Percentiles rank a stretch among this genome's conserved stretches.
Conservation (phyloP, 2,888 invertebrate genomes). For the Nematopogon swammerdamellus region DNA sequence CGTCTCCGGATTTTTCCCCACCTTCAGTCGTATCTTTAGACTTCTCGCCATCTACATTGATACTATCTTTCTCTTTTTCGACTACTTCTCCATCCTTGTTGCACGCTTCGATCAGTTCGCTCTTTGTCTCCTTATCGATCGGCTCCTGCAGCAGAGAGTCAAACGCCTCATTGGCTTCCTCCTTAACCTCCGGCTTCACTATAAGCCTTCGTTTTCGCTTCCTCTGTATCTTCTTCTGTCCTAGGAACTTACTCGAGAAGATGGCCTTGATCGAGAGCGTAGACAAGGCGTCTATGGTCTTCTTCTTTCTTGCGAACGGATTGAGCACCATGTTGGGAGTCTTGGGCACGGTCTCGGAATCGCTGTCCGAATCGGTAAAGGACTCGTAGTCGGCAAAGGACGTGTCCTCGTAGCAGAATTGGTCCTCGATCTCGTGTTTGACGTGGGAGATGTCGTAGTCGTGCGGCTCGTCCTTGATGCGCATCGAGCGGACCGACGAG, state of each 20-base stretch:
- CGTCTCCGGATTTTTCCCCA: no score
- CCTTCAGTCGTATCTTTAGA: not conserved
- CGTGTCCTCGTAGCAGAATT: slow-evolving; percentile 29
- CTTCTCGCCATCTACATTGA: not conserved
- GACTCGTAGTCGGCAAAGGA: slow-evolving; percentile 26
- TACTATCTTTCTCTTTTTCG: not conserved
- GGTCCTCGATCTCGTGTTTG: no score
- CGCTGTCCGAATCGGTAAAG: slow-evolving; percentile 20
- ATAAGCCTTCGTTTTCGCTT: slow-evolving; percentile 18
- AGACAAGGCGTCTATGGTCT: slow-evolving; percentile 18
- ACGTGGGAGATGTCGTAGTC: no score
- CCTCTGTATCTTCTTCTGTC: slow-evolving; percentile 25
- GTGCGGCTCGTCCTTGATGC: slow-evolving; percentile 8
- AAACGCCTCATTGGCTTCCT: slow-evolving; percentile 5
- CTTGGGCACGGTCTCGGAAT: slow-evolving; percentile 29
- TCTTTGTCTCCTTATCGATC: slow-evolving; percentile 15
- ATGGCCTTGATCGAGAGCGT: slow-evolving; percentile 26
- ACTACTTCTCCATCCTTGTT: slow-evolving; percentile 17
- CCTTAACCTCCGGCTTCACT: slow-evolving; percentile 3
- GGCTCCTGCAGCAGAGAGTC: slow-evolving; percentile 15
- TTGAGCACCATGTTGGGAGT: slow-evolving; percentile 9
- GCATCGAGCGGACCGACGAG: slow-evolving; percentile 11
- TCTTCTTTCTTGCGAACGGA: slow-evolving; percentile 10
- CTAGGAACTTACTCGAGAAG: slow-evolving; percentile 26
- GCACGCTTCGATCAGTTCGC: slow-evolving; percentile 22